Percentiles rank a stretch among this genome's conserved stretches.
phyloP scores from a whole-genome alignment of 2,113 vertebrate species.

The Romanogobio albipinnatus region DNA sequence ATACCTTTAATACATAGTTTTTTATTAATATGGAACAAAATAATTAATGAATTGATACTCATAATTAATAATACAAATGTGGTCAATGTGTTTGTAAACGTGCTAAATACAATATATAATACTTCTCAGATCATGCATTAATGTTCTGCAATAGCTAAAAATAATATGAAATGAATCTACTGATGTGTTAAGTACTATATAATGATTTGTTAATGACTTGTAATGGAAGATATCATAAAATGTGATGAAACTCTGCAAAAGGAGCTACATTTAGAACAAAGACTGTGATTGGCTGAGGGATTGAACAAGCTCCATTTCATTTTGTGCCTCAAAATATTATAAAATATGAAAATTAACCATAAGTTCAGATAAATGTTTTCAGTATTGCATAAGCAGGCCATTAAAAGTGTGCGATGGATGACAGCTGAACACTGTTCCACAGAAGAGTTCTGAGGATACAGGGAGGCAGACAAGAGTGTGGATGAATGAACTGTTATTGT shows the following conservation, averaged over 20 bases:
- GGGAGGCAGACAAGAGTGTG: background rate
- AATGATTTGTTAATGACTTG: constrained; percentile 7
- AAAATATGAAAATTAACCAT: constrained; percentile 1
- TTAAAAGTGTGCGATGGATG: background rate
- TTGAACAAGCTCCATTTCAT: background rate
- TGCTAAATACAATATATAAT: background rate
- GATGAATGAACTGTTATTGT: constrained; percentile 39
- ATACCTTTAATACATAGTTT: too few species aligned
- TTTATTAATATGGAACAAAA: too few species aligned
- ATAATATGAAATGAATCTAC: background rate
- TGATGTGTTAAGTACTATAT: constrained; percentile 20
- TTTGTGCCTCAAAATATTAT: background rate
- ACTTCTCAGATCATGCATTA: background rate
- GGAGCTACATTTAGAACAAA: constrained; percentile 7
- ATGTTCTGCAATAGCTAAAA: background rate
- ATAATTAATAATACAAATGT: background rate
- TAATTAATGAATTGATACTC: too few species aligned
- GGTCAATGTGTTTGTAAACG: background rate
- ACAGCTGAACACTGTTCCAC: background rate
- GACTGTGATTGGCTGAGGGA: constrained; percentile 17
- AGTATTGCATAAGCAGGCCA: constrained; percentile 3
- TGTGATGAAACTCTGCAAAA: background rate
- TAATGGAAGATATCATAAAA: background rate
- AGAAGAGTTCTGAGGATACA: background rate
- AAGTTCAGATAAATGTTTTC: constrained; percentile 16